Base-by-base conservation (phyloP, 1,140 invertebrate genomes). In the Bradysia coprophila region DNA sequence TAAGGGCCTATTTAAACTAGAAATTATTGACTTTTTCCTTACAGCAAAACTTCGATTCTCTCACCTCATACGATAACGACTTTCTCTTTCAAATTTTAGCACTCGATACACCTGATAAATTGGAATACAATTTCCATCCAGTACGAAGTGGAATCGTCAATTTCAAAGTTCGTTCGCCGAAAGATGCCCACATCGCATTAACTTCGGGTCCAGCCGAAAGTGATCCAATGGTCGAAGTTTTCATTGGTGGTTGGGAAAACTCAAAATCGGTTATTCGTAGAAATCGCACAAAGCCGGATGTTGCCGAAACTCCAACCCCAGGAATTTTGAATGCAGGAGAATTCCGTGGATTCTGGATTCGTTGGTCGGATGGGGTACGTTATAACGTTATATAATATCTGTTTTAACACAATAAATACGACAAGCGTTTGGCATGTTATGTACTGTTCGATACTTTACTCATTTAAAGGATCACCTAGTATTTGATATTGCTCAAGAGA, bases 211-310 rank as follows among this genome's bases (percentile, higher is more conserved):
- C 80, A 2, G 53, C 65, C 20, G 81, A 79, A 48, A 63, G 66
- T 2, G 72, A 77, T 28, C 81, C 81, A 8, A 81, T 85, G 65
- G 73, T 72, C 54, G 83, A 87, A 67, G 72, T 81, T 11, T 85
- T 88, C 57, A 69, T 89, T 45, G 85, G 85, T 20, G 83, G 83
- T 40, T 89, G 85, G 85, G 68, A 69, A 8, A 88, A 88, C 53
- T 64, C 67, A 38, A 88, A 86, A 62, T 83, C 79, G n/a, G 78
- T 82, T 0, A 81, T 88, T 50, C 74, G 83, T 41, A 76, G 74
- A 51, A 83, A 87, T 55, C 71, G 73, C 45, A 66, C 71, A 3
- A 83, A 84, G 53, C 83, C 83, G 4, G 83, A 89, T 36, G 75
- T 78, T 45, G 73, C 72, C 9, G 75, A 81, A 55, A 70, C 66